A percentile compares a stretch with the other conserved stretches of the same genome.
phyloP scores from a whole-genome alignment of 2,113 vertebrate genomes.

The Cathartes aura region DNA sequence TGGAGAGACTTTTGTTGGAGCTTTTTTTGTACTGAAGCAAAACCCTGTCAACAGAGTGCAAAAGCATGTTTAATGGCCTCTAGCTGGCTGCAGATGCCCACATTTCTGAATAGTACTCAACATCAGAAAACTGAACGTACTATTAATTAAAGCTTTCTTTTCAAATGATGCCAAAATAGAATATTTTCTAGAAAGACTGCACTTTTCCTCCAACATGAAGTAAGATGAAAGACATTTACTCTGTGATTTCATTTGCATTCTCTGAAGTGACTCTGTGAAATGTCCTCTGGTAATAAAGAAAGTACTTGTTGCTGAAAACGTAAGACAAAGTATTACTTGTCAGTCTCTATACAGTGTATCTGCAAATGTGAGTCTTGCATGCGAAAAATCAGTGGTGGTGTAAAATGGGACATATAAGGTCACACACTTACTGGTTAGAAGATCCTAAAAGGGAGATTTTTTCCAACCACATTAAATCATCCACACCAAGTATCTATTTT shows the following conservation, averaged over 20 bases:
- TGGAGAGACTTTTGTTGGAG: conserved; percentile 59
- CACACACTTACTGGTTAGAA: neutral
- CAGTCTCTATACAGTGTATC: neutral
- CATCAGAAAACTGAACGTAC: conserved; percentile 60
- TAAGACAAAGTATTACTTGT: conserved; percentile 46
- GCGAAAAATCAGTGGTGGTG: neutral
- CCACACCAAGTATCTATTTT: neutral
- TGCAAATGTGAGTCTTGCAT: neutral
- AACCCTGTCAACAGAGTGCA: conserved; percentile 53
- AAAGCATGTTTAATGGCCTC: conserved; percentile 64
- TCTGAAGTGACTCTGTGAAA: conserved; percentile 64
- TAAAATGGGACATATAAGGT: neutral
- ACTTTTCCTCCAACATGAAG: conserved; percentile 17
- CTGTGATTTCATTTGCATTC: conserved; percentile 63
- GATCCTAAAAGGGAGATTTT: neutral
- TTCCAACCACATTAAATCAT: neutral
- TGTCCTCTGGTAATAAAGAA: conserved; percentile 45
- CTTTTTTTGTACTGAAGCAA: conserved; percentile 39
- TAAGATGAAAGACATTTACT: conserved; percentile 57
- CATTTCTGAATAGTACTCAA: conserved; percentile 62
- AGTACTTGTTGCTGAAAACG: conserved; percentile 27
- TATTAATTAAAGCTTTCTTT: conserved; percentile 63
- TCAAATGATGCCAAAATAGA: conserved; percentile 48
- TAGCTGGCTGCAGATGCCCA: conserved; percentile 61
- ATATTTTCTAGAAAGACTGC: conserved; percentile 43